Base-by-base conservation (phyloP, 2,113 vertebrate species). In the Muscicapa adusta region DNA sequence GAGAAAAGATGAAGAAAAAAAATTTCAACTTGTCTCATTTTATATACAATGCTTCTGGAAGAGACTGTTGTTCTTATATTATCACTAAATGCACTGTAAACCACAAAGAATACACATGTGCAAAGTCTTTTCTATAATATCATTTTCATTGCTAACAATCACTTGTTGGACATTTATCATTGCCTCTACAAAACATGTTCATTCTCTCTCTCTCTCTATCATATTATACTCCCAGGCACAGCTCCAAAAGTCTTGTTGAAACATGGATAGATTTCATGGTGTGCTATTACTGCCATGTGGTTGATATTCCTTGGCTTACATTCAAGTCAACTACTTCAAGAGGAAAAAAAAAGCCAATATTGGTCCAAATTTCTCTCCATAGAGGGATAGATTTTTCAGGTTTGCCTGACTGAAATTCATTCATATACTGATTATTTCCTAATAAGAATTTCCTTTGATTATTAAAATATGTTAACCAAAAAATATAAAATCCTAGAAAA, bases 211-310 rank as follows among this genome's bases (percentile, higher is more conserved):
- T 33, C 34, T 67, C 63, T 78, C 56, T 91, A 65, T 50, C 43
- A 62, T 47, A 40, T 75, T 56, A 56, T n/a, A 79, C 68, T 57
- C 31, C 33, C 25, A 89, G 82, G 88, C 92, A 94, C 26, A 76
- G 58, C 26, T 94, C 86, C 92, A 95, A 93, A 34, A 89, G n/a
- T 47, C 75, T 79, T 90, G 78, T 45, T 91, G 89, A 91, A 95
- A 90, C 74, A 96, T 18, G 67, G 82, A 61, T 62, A 58, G 78
- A 79, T 94, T 93, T 87, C 89, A 75, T 88, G 71, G 70, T 86
- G 57, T 56, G 80, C 81, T 75, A 63, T 90, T 95, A 61, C 80
- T 90, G 50, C 80, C 74, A 68, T 87, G 61, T 70, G 65, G 57
- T 48, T 93, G 89, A 91, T 86, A 60, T 63, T 88, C 45, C 75